A percentile compares a stretch with the other conserved stretches of the same genome.
Conservation (phyloP, 2,888 invertebrate genomes). For the Drosophila seclusa region DNA sequence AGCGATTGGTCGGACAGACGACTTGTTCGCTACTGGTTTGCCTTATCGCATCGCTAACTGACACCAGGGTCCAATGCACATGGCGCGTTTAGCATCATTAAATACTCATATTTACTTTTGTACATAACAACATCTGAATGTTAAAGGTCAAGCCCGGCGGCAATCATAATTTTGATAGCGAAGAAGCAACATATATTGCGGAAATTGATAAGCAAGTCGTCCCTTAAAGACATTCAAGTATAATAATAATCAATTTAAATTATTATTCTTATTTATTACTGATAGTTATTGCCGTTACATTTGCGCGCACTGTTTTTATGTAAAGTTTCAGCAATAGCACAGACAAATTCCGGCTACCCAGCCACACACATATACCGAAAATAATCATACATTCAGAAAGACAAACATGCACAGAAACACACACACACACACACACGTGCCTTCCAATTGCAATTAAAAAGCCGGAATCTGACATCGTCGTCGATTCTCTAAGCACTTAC, state of each 20-base stretch:
- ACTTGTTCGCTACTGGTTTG: constrained; percentile 69
- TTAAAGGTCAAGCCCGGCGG: constrained; percentile 58
- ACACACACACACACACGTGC: constrained; percentile 51
- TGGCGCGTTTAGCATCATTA: constrained; percentile 57
- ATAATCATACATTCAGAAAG: constrained; percentile 13
- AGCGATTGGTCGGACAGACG: constrained; percentile 28
- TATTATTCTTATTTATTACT: background rate
- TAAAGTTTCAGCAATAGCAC: constrained; percentile 38
- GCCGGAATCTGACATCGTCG: constrained; percentile 66
- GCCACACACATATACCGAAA: constrained; percentile 16
- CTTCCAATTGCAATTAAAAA: constrained; percentile 76
- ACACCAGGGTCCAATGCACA: constrained; percentile 61
- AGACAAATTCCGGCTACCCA: constrained; percentile 47
- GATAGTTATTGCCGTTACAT: constrained; percentile 18
- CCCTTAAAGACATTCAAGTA: background rate
- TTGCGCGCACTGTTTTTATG: constrained; percentile 45
- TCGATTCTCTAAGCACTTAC: constrained; percentile 60
- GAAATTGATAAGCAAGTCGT: constrained; percentile 36
- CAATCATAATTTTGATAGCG: constrained; percentile 47
- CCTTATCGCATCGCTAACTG: constrained; percentile 72
- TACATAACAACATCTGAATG: constrained; percentile 28
- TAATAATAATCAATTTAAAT: background rate
- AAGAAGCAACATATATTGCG: constrained; percentile 24
- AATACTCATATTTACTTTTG: constrained; percentile 11
- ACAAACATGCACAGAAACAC: background rate